These are phyloP conservation scores for Pogonus chalceus DNA, from an alignment of 1,140 invertebrate species.

Conservation along the genomic window DNA sequence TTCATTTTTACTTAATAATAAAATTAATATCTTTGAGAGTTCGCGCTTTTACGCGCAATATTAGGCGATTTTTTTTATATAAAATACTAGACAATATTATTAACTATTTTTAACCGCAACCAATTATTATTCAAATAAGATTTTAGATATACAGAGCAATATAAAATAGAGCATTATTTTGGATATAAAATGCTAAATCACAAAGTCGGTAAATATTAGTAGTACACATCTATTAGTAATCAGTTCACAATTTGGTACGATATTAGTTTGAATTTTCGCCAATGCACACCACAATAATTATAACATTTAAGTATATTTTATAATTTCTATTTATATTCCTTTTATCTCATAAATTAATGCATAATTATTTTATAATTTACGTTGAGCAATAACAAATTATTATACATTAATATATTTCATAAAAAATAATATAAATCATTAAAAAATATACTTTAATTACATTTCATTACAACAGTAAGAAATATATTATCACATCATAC, in stretches of 20 bases:
- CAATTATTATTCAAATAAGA: not conserved
- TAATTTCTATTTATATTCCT: no score
- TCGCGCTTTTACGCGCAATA: not conserved
- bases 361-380: no score
- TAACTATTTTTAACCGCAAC: not conserved
- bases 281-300: not conserved
- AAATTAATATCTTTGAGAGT: not conserved
- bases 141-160: not conserved
- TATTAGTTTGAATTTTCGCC: not conserved
- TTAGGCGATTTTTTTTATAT: not conserved
- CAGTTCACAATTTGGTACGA: constrained; percentile 4
- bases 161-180: not conserved
- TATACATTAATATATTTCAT: no score
- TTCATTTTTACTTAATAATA: not conserved
- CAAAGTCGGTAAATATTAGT: not conserved
- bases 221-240: constrained; percentile 1
- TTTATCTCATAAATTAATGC: no score
- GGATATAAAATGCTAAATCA: not conserved
- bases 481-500: no score
- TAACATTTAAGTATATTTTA: no score
- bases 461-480: no score
- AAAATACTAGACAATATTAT: not conserved
- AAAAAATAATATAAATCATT: no score
- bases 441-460: no score
- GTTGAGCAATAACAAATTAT: no score